Conservation (phyloP, 1,140 invertebrate genomes). For the Macrobrachium nipponense region DNA sequence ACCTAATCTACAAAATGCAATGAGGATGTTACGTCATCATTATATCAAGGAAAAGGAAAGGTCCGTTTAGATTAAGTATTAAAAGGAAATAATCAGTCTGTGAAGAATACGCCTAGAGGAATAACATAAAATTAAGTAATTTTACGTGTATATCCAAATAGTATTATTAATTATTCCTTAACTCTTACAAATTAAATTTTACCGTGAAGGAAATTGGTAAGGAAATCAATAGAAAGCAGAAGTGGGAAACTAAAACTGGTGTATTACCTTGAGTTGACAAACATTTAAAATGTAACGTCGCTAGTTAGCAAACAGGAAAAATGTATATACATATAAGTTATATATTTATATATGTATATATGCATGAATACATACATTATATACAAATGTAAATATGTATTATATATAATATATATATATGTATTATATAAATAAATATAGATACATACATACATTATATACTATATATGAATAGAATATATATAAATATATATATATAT, state of each 20-base stretch:
- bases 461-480: conserved; percentile 21
- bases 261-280: not conserved
- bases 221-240: too few species aligned
- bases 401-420: not conserved
- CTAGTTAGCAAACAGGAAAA: not conserved
- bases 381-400: not conserved
- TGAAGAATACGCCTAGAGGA: too few species aligned
- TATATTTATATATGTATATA: conserved; percentile 33
- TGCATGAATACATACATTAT: conserved; percentile 25
- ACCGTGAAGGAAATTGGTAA: too few species aligned
- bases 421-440: conserved; percentile 14
- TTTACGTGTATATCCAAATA: too few species aligned
- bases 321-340: conserved; percentile 25
- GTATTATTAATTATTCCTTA: too few species aligned
- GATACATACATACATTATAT: not conserved
- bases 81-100: too few species aligned
- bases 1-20: too few species aligned
- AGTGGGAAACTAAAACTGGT: not conserved
- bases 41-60: too few species aligned
- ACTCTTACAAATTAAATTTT: too few species aligned
- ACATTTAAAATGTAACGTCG: not conserved
- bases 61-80: too few species aligned
- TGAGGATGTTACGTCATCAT: too few species aligned
- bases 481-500: conserved; percentile 7
- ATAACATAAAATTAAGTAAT: too few species aligned